Evolutionary conservation across 2,113 vertebrate species (phyloP).

Genomic region (Nesogale talazaci): DNA sequence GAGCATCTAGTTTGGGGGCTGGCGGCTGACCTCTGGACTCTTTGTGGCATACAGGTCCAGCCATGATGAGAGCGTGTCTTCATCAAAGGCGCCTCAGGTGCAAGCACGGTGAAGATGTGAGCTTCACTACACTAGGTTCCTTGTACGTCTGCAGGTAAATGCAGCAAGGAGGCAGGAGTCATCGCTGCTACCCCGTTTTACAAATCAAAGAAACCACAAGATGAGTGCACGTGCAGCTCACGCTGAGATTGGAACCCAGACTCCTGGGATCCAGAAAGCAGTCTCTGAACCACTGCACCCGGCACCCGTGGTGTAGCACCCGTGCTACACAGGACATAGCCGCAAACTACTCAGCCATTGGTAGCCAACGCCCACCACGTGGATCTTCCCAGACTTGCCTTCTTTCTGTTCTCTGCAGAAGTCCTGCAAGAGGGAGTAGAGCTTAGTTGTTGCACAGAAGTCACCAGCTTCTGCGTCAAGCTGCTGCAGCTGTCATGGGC

Average conservation of each 20-base stretch:
- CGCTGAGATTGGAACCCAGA: background rate
- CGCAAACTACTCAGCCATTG: accelerated
- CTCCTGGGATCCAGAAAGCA: too few species aligned
- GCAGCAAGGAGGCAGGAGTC: background rate
- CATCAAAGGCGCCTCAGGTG: background rate
- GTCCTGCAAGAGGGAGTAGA: background rate
- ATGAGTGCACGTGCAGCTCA: background rate
- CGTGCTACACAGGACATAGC: accelerated
- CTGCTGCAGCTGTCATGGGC: accelerated
- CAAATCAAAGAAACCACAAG: background rate
- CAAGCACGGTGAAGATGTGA: background rate
- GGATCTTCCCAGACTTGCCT: background rate
- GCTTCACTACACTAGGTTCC: background rate
- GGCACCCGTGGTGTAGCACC: accelerated
- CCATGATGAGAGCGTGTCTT: too few species aligned
- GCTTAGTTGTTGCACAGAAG: background rate
- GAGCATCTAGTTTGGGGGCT: background rate
- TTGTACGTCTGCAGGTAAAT: background rate
- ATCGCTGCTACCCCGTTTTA: accelerated
- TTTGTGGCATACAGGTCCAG: background rate
- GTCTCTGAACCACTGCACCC: background rate
- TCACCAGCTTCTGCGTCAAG: background rate
- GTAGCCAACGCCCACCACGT: accelerated
- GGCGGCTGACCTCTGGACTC: background rate
- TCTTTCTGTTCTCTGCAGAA: background rate